Conservation (phyloP, 1,140 invertebrate genomes). For the Trachymyrmex septentrionalis region DNA sequence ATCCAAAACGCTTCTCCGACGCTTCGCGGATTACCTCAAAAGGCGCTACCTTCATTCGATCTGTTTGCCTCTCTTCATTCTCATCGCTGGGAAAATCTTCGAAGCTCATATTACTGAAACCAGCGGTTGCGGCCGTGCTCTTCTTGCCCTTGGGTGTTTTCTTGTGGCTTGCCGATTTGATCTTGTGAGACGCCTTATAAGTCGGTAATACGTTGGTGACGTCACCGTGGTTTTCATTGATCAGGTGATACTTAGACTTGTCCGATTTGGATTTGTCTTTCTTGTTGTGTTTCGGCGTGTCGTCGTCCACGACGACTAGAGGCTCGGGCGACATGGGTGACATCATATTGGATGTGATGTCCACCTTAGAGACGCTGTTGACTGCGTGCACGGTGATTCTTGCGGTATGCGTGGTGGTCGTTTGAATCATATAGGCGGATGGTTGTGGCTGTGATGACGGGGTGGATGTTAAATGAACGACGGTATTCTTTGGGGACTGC, state of each 20-base stretch:
- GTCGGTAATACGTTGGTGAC: constrained; percentile 76
- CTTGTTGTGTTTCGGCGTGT: constrained; percentile 78
- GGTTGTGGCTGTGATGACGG: constrained; percentile 81
- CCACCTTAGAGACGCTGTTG: constrained; percentile 76
- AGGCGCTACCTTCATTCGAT: constrained; percentile 84
- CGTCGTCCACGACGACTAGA: constrained; percentile 72
- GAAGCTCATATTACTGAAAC: constrained; percentile 93
- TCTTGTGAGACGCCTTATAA: constrained; percentile 77
- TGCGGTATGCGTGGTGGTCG: constrained; percentile 69
- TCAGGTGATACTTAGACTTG: constrained; percentile 87
- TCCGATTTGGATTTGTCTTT: constrained; percentile 87
- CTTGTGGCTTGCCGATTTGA: constrained; percentile 76
- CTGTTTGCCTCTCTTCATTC: constrained; percentile 82
- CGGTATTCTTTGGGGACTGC: constrained; percentile 32
- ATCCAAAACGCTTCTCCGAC: constrained; percentile 88
- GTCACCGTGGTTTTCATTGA: constrained; percentile 84
- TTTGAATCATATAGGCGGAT: constrained; percentile 65
- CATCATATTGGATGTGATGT: constrained; percentile 70
- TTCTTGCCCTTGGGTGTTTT: constrained; percentile 82
- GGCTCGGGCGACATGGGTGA: constrained; percentile 83
- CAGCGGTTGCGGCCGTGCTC: constrained; percentile 80
- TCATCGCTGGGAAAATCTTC: constrained; percentile 92
- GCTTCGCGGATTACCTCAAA: constrained; percentile 90
- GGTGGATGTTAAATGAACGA: constrained; percentile 61
- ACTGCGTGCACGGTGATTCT: constrained; percentile 76